Conservation (phyloP, 2,113 vertebrate species). For the Alethe diademata region DNA sequence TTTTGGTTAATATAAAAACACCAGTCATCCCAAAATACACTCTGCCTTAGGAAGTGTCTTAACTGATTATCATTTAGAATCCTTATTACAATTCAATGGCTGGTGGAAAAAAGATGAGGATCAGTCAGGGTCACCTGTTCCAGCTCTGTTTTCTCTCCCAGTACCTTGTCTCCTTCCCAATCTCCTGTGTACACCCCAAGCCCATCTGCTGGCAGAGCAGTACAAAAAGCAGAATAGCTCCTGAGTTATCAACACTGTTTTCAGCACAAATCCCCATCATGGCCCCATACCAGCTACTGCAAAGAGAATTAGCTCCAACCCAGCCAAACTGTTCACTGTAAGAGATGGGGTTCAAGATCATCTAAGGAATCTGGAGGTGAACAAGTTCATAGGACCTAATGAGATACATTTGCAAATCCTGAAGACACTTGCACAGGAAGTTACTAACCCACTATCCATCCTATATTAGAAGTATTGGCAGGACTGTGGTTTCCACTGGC, state of each 20-base stretch:
- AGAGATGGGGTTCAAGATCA: not conserved
- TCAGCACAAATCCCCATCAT: not conserved
- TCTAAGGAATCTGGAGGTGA: not conserved
- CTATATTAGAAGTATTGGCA: not conserved
- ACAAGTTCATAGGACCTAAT: not conserved
- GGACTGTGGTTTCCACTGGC: not conserved
- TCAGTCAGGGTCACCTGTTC: not conserved
- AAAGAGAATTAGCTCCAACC: not conserved
- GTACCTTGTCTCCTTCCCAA: not conserved
- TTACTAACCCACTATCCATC: not conserved
- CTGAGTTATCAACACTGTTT: not conserved
- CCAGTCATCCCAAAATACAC: not conserved
- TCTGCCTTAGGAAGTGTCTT: not conserved
- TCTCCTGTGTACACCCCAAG: not conserved
- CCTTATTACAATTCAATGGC: not conserved
- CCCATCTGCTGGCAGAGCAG: not conserved
- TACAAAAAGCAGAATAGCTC: not conserved
- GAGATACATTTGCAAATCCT: not conserved
- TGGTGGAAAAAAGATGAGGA: not conserved
- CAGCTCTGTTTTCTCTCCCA: not conserved
- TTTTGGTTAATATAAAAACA: not conserved
- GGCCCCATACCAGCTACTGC: not conserved
- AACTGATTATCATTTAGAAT: not conserved
- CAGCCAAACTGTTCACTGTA: fast-evolving
- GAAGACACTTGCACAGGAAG: not conserved